Evolutionary conservation across 2,797 vertebrate species (phyloP).

Genomic region (Thunnus albacares): DNA sequence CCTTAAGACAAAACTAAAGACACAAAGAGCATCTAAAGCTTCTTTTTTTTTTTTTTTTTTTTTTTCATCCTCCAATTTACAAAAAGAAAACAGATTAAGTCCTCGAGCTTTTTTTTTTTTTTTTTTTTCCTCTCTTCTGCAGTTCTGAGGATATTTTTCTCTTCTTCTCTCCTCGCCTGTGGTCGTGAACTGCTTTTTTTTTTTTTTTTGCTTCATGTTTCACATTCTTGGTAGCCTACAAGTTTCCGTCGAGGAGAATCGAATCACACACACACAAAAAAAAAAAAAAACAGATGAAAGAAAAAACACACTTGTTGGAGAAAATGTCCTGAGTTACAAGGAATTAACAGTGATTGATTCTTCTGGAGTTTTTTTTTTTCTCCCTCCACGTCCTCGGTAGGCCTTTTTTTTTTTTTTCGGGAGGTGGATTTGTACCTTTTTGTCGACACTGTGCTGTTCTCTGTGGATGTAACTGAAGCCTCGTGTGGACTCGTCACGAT

Average conservation of each 20-base stretch:
- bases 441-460: constrained; percentile 36
- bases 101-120: constrained; percentile 62
- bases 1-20: constrained; percentile 86
- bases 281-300: constrained; percentile 18
- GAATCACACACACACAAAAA: constrained; percentile 17
- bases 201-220: constrained; percentile 53
- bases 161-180: constrained; percentile 66
- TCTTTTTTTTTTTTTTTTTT: constrained; percentile 63
- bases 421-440: constrained; percentile 50
- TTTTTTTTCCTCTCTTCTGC: constrained; percentile 53
- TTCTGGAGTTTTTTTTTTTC: constrained; percentile 15
- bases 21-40: constrained; percentile 76
- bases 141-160: constrained; percentile 67
- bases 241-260: constrained; percentile 49
- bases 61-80: constrained; percentile 56
- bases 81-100: constrained; percentile 71
- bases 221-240: constrained; percentile 45
- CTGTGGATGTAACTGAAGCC: constrained; percentile 62
- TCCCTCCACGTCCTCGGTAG: constrained; percentile 9
- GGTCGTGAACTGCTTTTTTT: constrained; percentile 60
- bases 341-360: constrained; percentile 36
- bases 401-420: constrained; percentile 25
- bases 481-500: constrained; percentile 40
- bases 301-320: constrained; percentile 34
- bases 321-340: constrained; percentile 25